A percentile compares a stretch with the other conserved stretches of the same genome.
Evolutionary conservation across 2,113 vertebrate species (phyloP).

Genomic region (Heterotis niloticus): DNA sequence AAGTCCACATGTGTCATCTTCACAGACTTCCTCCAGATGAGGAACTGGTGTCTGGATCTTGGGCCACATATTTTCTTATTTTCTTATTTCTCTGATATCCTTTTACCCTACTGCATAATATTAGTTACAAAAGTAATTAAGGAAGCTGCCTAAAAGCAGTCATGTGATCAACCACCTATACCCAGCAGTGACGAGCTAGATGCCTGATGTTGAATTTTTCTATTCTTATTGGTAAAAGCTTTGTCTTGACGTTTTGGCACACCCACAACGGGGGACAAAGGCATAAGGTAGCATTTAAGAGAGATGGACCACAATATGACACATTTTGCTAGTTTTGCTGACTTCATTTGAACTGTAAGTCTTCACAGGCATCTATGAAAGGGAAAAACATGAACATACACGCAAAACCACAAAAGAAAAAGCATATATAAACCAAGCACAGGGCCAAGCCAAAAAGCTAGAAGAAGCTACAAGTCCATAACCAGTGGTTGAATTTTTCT

Average conservation of each 20-base stretch:
- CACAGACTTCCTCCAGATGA: slow-evolving; percentile 61
- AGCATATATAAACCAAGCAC: no score
- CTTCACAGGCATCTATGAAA: no score
- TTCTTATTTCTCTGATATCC: neutral
- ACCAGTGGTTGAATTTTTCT: no score
- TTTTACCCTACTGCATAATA: neutral
- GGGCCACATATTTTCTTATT: slow-evolving; percentile 2
- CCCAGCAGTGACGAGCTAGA: no score
- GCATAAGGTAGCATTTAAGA: neutral
- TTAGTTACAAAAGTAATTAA: neutral
- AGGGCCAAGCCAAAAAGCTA: no score
- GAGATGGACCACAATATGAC: neutral
- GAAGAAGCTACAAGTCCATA: no score
- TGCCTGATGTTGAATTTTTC: no score
- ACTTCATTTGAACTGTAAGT: neutral
- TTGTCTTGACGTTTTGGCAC: no score
- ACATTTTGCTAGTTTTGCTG: neutral
- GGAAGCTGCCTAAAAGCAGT: neutral
- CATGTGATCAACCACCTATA: neutral
- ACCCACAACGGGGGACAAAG: neutral
- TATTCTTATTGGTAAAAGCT: no score
- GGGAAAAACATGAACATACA: no score
- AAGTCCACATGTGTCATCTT: slow-evolving; percentile 45
- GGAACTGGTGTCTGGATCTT: slow-evolving; percentile 8
- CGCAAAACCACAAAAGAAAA: no score